Conservation (phyloP, 2,797 vertebrate species). For the Paramormyrops hopkinsi region DNA sequence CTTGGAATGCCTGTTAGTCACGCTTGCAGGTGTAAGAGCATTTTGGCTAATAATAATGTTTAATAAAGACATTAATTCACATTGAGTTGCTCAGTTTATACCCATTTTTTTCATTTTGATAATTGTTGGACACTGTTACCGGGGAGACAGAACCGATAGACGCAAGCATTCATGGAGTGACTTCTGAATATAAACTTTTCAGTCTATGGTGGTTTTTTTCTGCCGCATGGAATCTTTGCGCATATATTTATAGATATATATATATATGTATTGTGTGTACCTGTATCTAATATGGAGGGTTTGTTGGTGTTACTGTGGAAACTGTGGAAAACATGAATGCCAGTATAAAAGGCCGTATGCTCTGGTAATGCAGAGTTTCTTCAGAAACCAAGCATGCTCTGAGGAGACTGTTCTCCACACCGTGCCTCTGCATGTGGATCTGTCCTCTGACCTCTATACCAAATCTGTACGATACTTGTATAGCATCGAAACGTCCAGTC, state of each 20-base stretch:
- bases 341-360: conserved; percentile 42
- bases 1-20: conserved; percentile 29
- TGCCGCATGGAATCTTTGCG: conserved; percentile 59
- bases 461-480: conserved; percentile 47
- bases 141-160: background rate
- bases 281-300: conserved; percentile 45
- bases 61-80: conserved; percentile 17
- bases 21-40: conserved; percentile 25
- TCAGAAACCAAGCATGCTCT: conserved; percentile 52
- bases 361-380: conserved; percentile 41
- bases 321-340: conserved; percentile 44
- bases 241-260: conserved; percentile 45
- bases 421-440: conserved; percentile 67
- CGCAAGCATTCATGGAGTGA: conserved; percentile 22
- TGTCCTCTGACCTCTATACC: conserved; percentile 50
- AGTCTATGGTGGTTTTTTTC: conserved; percentile 41
- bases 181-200: conserved; percentile 17
- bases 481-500: background rate
- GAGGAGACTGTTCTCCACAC: conserved; percentile 53
- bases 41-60: background rate
- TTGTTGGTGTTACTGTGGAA: conserved; percentile 41
- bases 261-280: conserved; percentile 40
- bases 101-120: conserved; percentile 17
- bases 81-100: conserved; percentile 13
- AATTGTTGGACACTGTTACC: conserved; percentile 27